Percentiles rank a stretch among this genome's conserved stretches.
Evolutionary conservation across 1,140 invertebrate genomes (phyloP).

Genomic region (honey bee (Apis mellifera)): Amel_HAv3.1 CM009939.2:2946501-2947000

Average conservation of each 20-base stretch:
- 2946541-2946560: neutral
- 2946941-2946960: too few relatives aligned
- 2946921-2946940: too few relatives aligned
- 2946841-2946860: too few relatives aligned
- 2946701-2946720: neutral
- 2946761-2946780: neutral
- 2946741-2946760: neutral
- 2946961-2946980: too few relatives aligned
- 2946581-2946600: neutral
- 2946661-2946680: neutral
- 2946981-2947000: too few relatives aligned
- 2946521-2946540: too few relatives aligned
- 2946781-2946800: neutral
- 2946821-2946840: too few relatives aligned
- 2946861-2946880: too few relatives aligned
- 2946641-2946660: constrained; percentile 8
- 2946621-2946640: constrained; percentile 5
- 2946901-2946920: too few relatives aligned
- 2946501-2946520: constrained; percentile 5
- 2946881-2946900: too few relatives aligned
- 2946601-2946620: neutral
- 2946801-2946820: neutral
- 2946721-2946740: constrained; percentile 4
- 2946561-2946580: too few relatives aligned
- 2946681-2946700: constrained; percentile 6